A percentile compares a stretch with the other conserved stretches of the same genome.
These are phyloP conservation scores for Amazona vittata DNA, from an alignment of 2,113 vertebrate species.

Conservation along the genomic window DNA sequence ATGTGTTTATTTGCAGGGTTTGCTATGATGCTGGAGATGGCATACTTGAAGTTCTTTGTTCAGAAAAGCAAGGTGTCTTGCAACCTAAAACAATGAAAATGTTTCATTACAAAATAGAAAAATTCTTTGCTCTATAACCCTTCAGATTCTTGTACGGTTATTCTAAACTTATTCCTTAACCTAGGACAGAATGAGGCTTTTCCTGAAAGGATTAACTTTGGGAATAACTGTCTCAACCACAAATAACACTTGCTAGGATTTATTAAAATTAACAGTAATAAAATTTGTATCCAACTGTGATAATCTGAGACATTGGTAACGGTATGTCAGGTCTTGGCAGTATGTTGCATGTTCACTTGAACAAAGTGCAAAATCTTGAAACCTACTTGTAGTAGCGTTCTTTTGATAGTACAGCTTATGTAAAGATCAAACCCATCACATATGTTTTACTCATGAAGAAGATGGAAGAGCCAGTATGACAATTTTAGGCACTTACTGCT, in stretches of 20 bases:
- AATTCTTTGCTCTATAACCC: not conserved
- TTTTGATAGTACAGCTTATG: not conserved
- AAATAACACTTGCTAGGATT: not conserved
- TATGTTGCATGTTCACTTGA: fast-evolving
- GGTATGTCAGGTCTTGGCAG: not conserved
- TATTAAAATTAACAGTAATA: not conserved
- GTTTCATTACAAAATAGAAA: not conserved
- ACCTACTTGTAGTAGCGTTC: not conserved
- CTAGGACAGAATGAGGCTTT: not conserved
- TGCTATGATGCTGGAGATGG: not conserved
- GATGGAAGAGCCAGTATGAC: not conserved
- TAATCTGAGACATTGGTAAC: not conserved
- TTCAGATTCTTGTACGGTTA: not conserved
- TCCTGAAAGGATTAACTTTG: not conserved
- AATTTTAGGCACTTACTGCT: not conserved
- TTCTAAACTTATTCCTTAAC: not conserved
- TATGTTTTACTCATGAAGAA: not conserved
- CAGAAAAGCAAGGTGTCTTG: constrained; percentile 88
- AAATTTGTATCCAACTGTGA: not conserved
- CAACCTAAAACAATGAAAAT: constrained; percentile 77
- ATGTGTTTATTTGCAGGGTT: not conserved
- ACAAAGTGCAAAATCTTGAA: not conserved
- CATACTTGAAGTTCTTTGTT: constrained; percentile 77
- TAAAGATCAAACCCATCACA: not conserved
- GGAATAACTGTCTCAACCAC: not conserved